Evolutionary conservation across 2,113 vertebrate genomes (phyloP), one percentile per base, ranked within the genome.

Genomic region (Acrocephalus kingi): DNA sequence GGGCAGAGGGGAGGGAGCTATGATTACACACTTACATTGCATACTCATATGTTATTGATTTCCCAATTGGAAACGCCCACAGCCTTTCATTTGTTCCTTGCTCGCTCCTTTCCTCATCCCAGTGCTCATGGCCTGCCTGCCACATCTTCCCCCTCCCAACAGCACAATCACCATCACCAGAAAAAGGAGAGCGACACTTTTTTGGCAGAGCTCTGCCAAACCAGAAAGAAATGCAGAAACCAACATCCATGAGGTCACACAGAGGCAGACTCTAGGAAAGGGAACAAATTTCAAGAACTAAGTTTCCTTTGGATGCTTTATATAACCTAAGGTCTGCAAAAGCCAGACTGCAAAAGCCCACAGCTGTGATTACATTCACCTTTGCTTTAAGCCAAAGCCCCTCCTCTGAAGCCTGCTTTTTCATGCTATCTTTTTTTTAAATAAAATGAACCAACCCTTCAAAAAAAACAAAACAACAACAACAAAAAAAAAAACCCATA

Each of bases 1-100:
- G 82, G 87, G 55, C 87, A 91, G 63, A 91, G 80, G 77, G 71
- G 91, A 92, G 52, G 59, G 84, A 93, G 76, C 77, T 84, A 61
- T 90, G 76, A 91, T 94, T 94, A 88, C 55, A 74, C 39, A 80
- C 33, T 87, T 84, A 84, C 48, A 56, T 69, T 89, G 74, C 80
- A 94, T 89, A 84, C 93, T 88, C 87, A 41, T 71, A 87, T 10
- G 8, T 35, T 96, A 93, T 90, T 84, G 94, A 96, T 97, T 95
- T 95, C 84, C 89, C 51, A 37, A 28, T 16, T 95, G 87, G 91
- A 95, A 89, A 92, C 28, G 48, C 86, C 82, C 59, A 56, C n/a
- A 79, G 55, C 61, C 27, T 88, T 86, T 64, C 2, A n/a, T 93
- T 83, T 78, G 23, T 91, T 91, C 64, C 39, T 76, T 89, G 21